Percentiles rank a stretch among this genome's conserved stretches.
phyloP scores from a whole-genome alignment of 2,888 invertebrate genomes.

The Aelia acuminata region DNA sequence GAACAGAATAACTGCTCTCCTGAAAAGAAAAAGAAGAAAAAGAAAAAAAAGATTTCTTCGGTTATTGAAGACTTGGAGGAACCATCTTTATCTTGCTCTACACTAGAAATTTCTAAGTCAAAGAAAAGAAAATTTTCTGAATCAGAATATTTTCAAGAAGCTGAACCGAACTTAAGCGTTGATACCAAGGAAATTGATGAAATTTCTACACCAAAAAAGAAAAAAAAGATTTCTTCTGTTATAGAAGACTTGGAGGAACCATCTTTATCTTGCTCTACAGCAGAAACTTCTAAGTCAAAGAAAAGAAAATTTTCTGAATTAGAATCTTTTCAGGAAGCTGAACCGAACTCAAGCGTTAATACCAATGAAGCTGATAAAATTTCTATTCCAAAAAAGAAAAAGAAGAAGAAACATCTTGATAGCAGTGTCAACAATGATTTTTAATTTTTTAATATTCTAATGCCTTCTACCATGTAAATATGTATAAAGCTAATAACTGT shows the following conservation, averaged over 20 bases:
- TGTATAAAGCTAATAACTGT: not conserved
- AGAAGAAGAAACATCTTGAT: not conserved
- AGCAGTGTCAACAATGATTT: not conserved
- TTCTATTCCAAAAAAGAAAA: not conserved
- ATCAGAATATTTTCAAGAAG: not conserved
- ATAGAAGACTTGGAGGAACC: not conserved
- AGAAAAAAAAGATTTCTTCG: not conserved
- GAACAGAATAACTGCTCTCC: not conserved
- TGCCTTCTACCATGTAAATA: not conserved
- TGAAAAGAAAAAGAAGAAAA: constrained; percentile 46
- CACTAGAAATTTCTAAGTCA: not conserved
- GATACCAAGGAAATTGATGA: not conserved
- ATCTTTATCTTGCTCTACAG: not conserved
- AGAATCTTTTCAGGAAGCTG: not conserved
- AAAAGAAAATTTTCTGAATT: constrained; percentile 8
- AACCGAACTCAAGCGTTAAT: not conserved
- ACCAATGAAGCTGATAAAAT: not conserved
- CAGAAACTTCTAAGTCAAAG: not conserved
- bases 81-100: not conserved
- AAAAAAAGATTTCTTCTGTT: not conserved
- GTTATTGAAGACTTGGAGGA: not conserved
- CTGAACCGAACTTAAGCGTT: not conserved
- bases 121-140: constrained; percentile 19
- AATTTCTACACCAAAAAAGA: not conserved
- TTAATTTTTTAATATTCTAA: not conserved